A percentile compares a stretch with the other conserved stretches of the same genome.
phyloP scores from a whole-genome alignment of 2,888 invertebrate species.

The Eupithecia abbreviata region DNA sequence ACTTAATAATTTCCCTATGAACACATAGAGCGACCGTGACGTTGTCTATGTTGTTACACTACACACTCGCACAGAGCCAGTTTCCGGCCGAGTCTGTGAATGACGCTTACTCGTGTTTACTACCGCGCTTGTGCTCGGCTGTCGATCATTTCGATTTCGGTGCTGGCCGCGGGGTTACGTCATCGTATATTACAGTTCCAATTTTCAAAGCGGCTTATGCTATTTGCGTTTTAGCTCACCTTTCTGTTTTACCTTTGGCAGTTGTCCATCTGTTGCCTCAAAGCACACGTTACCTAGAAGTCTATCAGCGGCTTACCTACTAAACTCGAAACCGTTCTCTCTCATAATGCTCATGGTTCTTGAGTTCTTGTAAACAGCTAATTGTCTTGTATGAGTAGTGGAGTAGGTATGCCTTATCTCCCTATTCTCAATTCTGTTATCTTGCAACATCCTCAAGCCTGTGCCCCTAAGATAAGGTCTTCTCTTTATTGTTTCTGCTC shows the following conservation, averaged over 20 bases:
- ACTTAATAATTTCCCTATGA: conserved; percentile 69
- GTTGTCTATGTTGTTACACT: conserved; percentile 36
- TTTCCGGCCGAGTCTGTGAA: conserved; percentile 74
- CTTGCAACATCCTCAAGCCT: conserved; percentile 37
- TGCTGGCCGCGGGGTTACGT: conserved; percentile 60
- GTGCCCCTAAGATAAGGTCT: conserved; percentile 34
- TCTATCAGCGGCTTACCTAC: conserved; percentile 14
- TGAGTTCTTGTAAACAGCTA: conserved; percentile 10
- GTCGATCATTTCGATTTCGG: conserved; percentile 75
- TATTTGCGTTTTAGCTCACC: conserved; percentile 47
- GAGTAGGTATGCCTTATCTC: conserved; percentile 35
- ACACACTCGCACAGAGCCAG: conserved; percentile 55
- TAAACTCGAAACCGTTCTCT: conserved; percentile 6
- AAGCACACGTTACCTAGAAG: conserved; percentile 26
- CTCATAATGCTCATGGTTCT: conserved; percentile 8
- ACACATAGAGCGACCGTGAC: conserved; percentile 49
- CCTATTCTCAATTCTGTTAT: conserved; percentile 38
- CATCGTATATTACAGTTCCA: conserved; percentile 60
- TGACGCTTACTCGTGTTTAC: conserved; percentile 80
- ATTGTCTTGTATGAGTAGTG: conserved; percentile 20
- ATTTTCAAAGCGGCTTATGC: conserved; percentile 48
- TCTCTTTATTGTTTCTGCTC: conserved; percentile 31
- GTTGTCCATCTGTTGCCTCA: conserved; percentile 35
- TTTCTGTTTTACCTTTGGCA: conserved; percentile 45
- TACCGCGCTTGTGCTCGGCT: conserved; percentile 62